Evolutionary conservation across 2,797 vertebrate species (phyloP), one percentile per base, ranked within the genome.

Genomic region (Gymnothorax javanicus): DNA sequence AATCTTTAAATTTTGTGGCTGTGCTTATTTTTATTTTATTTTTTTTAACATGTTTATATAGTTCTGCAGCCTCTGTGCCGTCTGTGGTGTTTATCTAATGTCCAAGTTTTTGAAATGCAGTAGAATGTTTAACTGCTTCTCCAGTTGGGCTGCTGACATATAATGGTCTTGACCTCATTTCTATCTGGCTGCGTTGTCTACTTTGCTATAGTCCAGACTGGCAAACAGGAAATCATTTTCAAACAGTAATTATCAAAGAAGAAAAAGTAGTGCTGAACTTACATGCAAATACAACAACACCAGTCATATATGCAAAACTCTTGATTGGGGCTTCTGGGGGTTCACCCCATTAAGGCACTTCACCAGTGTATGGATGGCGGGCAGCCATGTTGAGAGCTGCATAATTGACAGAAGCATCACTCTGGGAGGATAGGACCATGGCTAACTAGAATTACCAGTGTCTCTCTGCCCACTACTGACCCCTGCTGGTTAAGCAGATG

Each of bases 151-250:
- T 81, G 52, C 17, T 54, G 15, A 15, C 50, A 20, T 81, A 54
- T 67, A 64, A 69, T 83, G 62, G 64, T 25, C 56, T 67, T 84
- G 86, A 75, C 86, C 86, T 87, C 81, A 83, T 87, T 86, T 86
- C 62, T 50, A 59, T 67, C 81, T 4, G 20, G 23, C 27, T 56
- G 50, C 59, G 64, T 43, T 83, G 82, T 84, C 81, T 73, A 13
- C 58, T 84, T 56, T 73, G 54, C 82, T 73, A 67, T 17, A 6
- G 81, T 83, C 20, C 20, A 73, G 20, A 86, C 64, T 77, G 67
- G 85, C 60, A 69, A 50, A 83, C 33, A 73, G 81, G 27, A 83
- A 67, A 77, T 17, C 12, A 52, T 43, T 52, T 43, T 50, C 5
- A 43, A 77, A 33, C 33, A 27, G 7, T 12, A 33, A 50, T 50